A percentile compares a stretch with the other conserved stretches of the same genome.
These are phyloP conservation scores for Meriones unguiculatus DNA, from an alignment of 2,113 vertebrate genomes.

Conservation along the genomic window DNA sequence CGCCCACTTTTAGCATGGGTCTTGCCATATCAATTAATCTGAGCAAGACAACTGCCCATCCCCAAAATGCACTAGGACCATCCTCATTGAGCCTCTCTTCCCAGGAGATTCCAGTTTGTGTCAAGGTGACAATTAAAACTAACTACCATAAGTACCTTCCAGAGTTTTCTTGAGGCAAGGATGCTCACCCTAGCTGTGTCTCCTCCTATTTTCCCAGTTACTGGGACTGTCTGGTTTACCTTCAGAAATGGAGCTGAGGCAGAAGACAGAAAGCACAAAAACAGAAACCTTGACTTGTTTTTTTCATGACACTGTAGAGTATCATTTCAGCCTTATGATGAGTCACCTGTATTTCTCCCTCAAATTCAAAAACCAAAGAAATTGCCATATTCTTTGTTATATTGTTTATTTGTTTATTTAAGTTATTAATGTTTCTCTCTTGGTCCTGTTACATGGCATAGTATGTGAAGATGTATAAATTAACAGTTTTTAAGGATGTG, in stretches of 20 bases:
- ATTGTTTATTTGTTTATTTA: not conserved
- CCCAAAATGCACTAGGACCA: not conserved
- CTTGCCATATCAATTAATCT: not conserved
- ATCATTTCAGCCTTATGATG: not conserved
- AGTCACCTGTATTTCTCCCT: not conserved
- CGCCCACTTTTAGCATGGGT: not conserved
- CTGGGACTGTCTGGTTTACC: not conserved
- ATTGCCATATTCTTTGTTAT: not conserved
- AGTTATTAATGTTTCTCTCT: not conserved
- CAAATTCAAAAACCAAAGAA: not conserved
- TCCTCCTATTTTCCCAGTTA: not conserved
- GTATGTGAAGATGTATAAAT: not conserved
- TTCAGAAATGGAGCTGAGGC: not conserved
- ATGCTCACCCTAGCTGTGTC: not conserved
- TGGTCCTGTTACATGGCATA: not conserved
- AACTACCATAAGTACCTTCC: no score
- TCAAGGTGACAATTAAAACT: not conserved
- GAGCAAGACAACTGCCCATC: not conserved
- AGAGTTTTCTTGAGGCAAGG: not conserved
- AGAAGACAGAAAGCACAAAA: not conserved
- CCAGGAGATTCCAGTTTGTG: not conserved
- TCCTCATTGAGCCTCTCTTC: not conserved
- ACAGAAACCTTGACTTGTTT: not conserved
- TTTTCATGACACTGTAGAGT: not conserved
- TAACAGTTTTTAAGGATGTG: not conserved